Conservation (phyloP, 2,797 vertebrate species). For the Characodon lateralis region DNA sequence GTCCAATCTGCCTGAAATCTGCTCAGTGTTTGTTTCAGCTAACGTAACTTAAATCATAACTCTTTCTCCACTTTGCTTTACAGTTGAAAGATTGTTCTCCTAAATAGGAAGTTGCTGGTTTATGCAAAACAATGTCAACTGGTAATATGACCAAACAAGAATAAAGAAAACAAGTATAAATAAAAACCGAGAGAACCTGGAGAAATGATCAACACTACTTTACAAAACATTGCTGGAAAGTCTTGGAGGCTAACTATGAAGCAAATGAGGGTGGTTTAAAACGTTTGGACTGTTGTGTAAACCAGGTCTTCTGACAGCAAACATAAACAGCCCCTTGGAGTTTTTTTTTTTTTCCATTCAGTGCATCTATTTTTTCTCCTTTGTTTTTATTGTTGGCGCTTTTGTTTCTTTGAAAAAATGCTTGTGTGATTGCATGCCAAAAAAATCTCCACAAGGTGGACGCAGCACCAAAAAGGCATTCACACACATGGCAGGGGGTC, state of each 20-base stretch:
- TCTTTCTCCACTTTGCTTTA: neutral
- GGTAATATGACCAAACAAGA: neutral
- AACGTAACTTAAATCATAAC: neutral
- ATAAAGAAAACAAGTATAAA: too few species aligned
- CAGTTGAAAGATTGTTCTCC: neutral
- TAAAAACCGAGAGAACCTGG: neutral
- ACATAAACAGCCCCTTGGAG: conserved; percentile 51
- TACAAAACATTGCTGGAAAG: neutral
- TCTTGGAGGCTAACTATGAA: neutral
- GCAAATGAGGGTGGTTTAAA: neutral
- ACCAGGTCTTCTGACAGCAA: conserved; percentile 69
- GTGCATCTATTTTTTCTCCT: conserved; percentile 66
- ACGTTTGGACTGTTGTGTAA: conserved; percentile 33
- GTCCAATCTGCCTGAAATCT: neutral
- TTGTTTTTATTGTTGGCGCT: conserved; percentile 64
- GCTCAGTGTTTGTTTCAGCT: neutral
- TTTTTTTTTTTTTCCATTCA: conserved; percentile 63
- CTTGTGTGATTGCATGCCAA: conserved; percentile 73
- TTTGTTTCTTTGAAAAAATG: conserved; percentile 67
- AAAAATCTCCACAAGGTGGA: conserved; percentile 74
- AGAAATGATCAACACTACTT: neutral
- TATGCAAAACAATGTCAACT: neutral
- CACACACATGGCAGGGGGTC: conserved; percentile 67
- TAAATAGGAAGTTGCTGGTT: neutral
- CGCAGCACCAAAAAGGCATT: conserved; percentile 77